Percentiles rank a stretch among this genome's conserved stretches.
phyloP scores from a whole-genome alignment of 2,797 vertebrate species.

The Sternarchorhynchus goeldii region DNA sequence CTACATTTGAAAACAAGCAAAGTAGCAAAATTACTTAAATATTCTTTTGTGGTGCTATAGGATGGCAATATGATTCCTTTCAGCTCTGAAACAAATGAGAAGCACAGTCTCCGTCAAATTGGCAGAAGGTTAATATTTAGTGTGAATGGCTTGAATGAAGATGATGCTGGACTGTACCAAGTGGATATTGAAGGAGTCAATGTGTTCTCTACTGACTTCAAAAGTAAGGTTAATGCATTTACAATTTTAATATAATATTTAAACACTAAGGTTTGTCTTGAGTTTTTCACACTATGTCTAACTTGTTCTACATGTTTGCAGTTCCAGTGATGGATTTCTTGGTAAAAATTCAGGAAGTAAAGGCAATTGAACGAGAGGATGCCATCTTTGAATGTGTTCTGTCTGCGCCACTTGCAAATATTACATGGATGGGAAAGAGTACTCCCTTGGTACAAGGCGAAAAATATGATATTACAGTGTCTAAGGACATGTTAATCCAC shows the following conservation, averaged over 20 bases:
- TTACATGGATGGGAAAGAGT: slow-evolving; percentile 81
- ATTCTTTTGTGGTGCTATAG: slow-evolving; percentile 64
- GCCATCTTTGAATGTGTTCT: slow-evolving; percentile 80
- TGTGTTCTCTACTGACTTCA: slow-evolving; percentile 76
- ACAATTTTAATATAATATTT: neutral
- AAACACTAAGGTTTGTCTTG: neutral
- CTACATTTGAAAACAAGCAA: neutral
- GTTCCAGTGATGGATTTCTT: slow-evolving; percentile 74
- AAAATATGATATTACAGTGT: slow-evolving; percentile 78
- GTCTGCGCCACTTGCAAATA: slow-evolving; percentile 71
- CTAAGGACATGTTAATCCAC: slow-evolving; percentile 84
- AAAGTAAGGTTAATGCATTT: slow-evolving; percentile 67
- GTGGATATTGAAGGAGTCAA: slow-evolving; percentile 73
- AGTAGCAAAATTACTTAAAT: neutral
- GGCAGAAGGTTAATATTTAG: slow-evolving; percentile 81
- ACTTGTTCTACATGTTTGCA: slow-evolving; percentile 46
- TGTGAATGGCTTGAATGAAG: slow-evolving; percentile 67
- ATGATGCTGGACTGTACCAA: slow-evolving; percentile 75
- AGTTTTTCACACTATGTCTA: neutral
- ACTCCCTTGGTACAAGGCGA: slow-evolving; percentile 68
- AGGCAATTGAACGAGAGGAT: slow-evolving; percentile 75
- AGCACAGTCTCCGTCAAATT: slow-evolving; percentile 76
- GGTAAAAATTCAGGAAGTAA: slow-evolving; percentile 76
- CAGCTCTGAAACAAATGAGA: slow-evolving; percentile 68
- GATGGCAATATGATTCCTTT: slow-evolving; percentile 82